These are phyloP conservation scores for Falco punctatus DNA, from an alignment of 2,113 vertebrate genomes.

Conservation along the genomic window DNA sequence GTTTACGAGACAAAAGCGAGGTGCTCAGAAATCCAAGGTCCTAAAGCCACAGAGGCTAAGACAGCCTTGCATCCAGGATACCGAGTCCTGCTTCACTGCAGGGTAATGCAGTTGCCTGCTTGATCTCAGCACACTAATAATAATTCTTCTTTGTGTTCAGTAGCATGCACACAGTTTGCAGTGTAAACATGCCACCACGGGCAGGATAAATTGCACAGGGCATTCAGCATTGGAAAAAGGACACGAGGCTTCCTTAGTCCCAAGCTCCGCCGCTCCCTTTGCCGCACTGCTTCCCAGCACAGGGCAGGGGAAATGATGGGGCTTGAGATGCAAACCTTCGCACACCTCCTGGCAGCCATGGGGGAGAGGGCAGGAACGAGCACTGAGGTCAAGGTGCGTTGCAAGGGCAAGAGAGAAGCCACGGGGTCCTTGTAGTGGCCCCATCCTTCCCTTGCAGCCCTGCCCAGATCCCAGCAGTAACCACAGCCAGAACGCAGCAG, in stretches of 20 bases:
- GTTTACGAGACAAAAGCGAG: not conserved
- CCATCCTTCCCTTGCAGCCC: not conserved
- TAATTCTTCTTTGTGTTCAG: not conserved
- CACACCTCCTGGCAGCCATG: not conserved
- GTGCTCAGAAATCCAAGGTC: not conserved
- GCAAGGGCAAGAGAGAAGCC: not conserved
- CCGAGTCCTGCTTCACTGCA: not conserved
- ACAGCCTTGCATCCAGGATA: not conserved
- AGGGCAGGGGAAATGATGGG: not conserved
- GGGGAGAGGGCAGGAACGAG: not conserved
- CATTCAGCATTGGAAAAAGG: not conserved
- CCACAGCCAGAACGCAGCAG: not conserved
- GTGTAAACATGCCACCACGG: not conserved
- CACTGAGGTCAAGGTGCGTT: accelerated
- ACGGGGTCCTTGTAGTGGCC: not conserved
- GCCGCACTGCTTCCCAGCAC: accelerated
- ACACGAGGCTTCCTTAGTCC: not conserved
- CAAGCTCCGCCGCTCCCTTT: not conserved
- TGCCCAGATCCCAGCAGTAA: not conserved
- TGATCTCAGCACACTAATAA: not conserved
- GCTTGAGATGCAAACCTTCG: not conserved
- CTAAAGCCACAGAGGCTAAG: not conserved
- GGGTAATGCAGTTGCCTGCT: not conserved
- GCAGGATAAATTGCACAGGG: not conserved
- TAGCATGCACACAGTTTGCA: not conserved